Percentiles rank a stretch among this genome's conserved stretches.
Conservation (phyloP, 2,797 vertebrate species). For the Ibycter americanus region DNA sequence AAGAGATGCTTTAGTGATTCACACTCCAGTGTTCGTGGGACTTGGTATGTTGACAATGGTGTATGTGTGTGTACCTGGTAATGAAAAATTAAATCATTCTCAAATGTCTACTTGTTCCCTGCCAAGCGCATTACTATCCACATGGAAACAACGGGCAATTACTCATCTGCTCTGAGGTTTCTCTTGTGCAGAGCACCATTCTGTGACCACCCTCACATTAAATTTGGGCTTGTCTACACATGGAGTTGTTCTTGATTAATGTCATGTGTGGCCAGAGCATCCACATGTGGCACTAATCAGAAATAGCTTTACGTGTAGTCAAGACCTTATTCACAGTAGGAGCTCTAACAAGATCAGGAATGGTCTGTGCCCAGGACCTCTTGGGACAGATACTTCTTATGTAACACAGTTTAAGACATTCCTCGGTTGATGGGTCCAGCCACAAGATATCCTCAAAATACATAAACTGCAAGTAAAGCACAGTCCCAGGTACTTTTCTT, state of each 20-base stretch:
- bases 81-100: slow-evolving; percentile 16
- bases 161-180: slow-evolving; percentile 4
- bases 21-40: not conserved
- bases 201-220: slow-evolving; percentile 29
- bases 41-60: not conserved
- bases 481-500: not conserved
- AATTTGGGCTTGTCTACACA: slow-evolving; percentile 36
- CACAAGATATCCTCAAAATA: not conserved
- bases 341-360: not conserved
- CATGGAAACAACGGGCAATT: not conserved
- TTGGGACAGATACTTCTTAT: not conserved
- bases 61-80: not conserved
- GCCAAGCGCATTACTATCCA: not conserved
- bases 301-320: not conserved
- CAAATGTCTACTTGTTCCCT: not conserved
- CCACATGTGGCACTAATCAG: slow-evolving; percentile 18
- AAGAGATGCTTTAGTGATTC: not conserved
- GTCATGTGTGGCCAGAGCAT: slow-evolving; percentile 7
- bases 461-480: not conserved
- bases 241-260: slow-evolving; percentile 20
- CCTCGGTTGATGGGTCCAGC: not conserved
- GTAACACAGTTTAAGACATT: not conserved
- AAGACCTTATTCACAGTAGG: not conserved
- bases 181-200: not conserved
- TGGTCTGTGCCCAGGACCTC: not conserved